Evolutionary conservation across 1,140 invertebrate species (phyloP).

Genomic region (Bombus pyrosoma): DNA sequence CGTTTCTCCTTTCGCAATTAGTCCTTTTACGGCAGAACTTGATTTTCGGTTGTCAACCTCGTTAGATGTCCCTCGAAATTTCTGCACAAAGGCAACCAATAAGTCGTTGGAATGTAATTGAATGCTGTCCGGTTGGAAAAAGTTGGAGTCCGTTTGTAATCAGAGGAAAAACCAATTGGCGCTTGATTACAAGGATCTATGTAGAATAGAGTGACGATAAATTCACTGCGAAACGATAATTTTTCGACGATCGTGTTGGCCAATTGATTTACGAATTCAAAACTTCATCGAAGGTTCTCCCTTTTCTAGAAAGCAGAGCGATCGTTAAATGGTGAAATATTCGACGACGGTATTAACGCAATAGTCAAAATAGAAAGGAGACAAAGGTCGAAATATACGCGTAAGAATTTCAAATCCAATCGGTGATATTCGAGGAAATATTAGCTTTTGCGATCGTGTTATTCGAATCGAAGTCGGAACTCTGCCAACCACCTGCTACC

Average conservation of each 20-base stretch:
- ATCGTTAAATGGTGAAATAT: background rate
- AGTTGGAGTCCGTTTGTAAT: slow-evolving; percentile 8
- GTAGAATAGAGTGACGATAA: no score
- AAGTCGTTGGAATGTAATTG: slow-evolving; percentile 18
- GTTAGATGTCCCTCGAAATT: background rate
- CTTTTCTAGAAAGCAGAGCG: background rate
- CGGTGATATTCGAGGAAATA: slow-evolving; percentile 13
- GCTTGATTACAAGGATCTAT: slow-evolving; percentile 11
- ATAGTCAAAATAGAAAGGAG: background rate
- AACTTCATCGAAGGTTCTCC: background rate
- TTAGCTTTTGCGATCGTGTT: background rate
- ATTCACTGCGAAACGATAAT: background rate
- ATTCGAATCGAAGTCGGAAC: slow-evolving; percentile 28
- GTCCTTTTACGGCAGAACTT: background rate
- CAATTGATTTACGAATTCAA: no score
- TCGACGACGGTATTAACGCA: background rate
- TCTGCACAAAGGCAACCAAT: background rate
- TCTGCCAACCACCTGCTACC: slow-evolving; percentile 54
- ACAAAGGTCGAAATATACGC: no score
- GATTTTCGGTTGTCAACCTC: slow-evolving; percentile 25
- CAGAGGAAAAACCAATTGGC: background rate
- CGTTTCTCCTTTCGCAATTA: slow-evolving; percentile 30
- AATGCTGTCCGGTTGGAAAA: background rate
- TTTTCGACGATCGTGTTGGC: background rate
- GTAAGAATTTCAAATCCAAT: background rate